Evolutionary conservation across 2,113 vertebrate species (phyloP), one percentile per base, ranked within the genome.

Genomic region (Mixornis gularis): DNA sequence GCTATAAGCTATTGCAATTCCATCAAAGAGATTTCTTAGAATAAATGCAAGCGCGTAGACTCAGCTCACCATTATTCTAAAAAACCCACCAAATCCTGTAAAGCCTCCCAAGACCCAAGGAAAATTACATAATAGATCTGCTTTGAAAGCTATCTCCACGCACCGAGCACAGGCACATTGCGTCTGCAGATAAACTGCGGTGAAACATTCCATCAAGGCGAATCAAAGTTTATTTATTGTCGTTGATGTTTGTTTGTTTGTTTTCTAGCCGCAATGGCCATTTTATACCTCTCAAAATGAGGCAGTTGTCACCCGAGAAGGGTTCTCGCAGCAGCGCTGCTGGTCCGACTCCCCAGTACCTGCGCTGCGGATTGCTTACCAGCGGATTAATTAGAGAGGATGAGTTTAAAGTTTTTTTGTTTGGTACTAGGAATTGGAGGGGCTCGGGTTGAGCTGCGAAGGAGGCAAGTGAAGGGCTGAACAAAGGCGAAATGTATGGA

Each of bases 401-500:
- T 95, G 95, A 96, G 94, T 92, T 95, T 96, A 94, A 95, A 94
- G 92, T 97, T 97, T 97, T 97, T 98, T 98, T 98, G 97, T 98
- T 94, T 96, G 92, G 84, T 89, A 80, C 89, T 74, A 90, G 94
- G 95, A 97, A 96, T 96, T 97, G 96, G 94, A 95, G 66, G 93
- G 95, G 89, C 94, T 96, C 73, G 73, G 89, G 93, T 25, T 94
- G 95, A 97, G 95, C 95, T 95, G 93, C 92, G 94, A 97, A 97
- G 91, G 95, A 96, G 95, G 94, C 95, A 96, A 97, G 97, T 90
- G 94, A 97, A 96, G 90, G 94, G 89, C 85, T 93, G 96, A 97
- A 98, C 97, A 97, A 98, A 97, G 97, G 93, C 90, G 76, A 97
- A 97, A 96, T 94, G 83, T 94, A 98, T 97, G 89, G 94, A 97